Evolutionary conservation across 1,140 invertebrate genomes (phyloP).

Genomic region (Drosophila navojoa): DNA sequence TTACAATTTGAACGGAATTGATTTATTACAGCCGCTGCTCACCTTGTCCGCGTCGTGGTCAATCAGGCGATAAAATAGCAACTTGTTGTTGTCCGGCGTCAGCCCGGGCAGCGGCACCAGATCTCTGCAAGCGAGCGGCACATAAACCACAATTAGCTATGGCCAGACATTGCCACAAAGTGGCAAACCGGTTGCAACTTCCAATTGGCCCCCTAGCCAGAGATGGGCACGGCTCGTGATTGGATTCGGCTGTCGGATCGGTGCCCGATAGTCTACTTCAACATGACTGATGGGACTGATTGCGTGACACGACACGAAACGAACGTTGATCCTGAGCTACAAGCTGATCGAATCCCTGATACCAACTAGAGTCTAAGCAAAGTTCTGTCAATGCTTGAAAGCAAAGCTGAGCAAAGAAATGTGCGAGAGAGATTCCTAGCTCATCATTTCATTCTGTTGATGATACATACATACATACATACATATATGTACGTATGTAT

Average conservation of each 20-base stretch:
- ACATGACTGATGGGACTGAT: too few relatives aligned
- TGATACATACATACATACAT: too few relatives aligned
- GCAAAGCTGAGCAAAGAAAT: too few relatives aligned
- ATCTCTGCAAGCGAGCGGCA: conserved; percentile 83
- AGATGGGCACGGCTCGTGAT: neutral
- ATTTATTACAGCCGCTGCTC: conserved; percentile 5
- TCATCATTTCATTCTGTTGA: too few relatives aligned
- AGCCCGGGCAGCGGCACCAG: conserved; percentile 85
- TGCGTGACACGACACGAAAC: neutral
- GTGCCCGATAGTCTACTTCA: too few relatives aligned
- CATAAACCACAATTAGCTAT: conserved; percentile 38
- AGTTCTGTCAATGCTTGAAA: too few relatives aligned
- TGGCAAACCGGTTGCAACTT: conserved; percentile 28
- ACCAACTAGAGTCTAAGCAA: too few relatives aligned
- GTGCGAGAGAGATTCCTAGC: too few relatives aligned
- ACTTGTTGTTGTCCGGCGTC: conserved; percentile 86
- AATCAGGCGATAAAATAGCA: conserved; percentile 87
- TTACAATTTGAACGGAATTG: neutral
- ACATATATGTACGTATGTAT: neutral
- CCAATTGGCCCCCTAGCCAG: neutral
- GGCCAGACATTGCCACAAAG: conserved; percentile 24
- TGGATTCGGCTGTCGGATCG: too few relatives aligned
- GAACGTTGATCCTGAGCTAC: neutral
- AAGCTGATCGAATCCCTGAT: too few relatives aligned
- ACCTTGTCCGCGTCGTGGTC: conserved; percentile 86